Conservation (phyloP, 2,113 vertebrate species). For the Brevimyrus niger region DNA sequence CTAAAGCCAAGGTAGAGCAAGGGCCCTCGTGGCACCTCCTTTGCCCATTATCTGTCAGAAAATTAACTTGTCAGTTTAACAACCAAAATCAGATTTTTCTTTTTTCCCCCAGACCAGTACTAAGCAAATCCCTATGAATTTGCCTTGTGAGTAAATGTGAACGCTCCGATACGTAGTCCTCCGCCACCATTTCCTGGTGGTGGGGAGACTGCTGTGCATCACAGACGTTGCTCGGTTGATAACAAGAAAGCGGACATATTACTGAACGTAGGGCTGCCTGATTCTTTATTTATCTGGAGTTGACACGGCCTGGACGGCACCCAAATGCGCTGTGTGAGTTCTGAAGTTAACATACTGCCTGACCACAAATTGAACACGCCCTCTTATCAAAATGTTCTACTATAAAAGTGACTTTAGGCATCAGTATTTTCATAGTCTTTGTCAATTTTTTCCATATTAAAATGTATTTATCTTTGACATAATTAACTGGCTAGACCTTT, state of each 20-base stretch:
- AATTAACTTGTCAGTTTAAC: slow-evolving; percentile 99
- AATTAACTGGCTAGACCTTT: neutral
- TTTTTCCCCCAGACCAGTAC: slow-evolving; percentile 66
- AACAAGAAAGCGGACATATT: slow-evolving; percentile 58
- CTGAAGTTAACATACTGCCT: neutral
- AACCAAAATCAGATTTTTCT: slow-evolving; percentile 89
- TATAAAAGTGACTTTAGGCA: neutral
- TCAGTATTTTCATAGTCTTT: neutral
- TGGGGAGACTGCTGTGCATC: slow-evolving; percentile 98
- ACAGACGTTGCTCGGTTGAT: slow-evolving; percentile 92
- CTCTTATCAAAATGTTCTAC: neutral
- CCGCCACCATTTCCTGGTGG: slow-evolving; percentile 98
- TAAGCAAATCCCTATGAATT: slow-evolving; percentile 71
- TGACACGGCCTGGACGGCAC: neutral
- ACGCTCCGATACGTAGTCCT: slow-evolving; percentile 87
- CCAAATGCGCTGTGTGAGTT: neutral
- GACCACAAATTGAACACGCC: neutral
- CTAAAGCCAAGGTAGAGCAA: slow-evolving; percentile 82
- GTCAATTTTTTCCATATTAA: neutral
- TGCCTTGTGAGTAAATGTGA: slow-evolving; percentile 88
- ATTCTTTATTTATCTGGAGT: slow-evolving; percentile 23
- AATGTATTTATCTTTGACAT: neutral
- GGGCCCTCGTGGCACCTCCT: slow-evolving; percentile 73
- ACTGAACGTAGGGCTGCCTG: slow-evolving; percentile 24
- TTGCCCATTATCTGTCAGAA: slow-evolving; percentile 96